phyloP scores from a whole-genome alignment of 2,888 invertebrate genomes.

The Saturnia japonica region DNA sequence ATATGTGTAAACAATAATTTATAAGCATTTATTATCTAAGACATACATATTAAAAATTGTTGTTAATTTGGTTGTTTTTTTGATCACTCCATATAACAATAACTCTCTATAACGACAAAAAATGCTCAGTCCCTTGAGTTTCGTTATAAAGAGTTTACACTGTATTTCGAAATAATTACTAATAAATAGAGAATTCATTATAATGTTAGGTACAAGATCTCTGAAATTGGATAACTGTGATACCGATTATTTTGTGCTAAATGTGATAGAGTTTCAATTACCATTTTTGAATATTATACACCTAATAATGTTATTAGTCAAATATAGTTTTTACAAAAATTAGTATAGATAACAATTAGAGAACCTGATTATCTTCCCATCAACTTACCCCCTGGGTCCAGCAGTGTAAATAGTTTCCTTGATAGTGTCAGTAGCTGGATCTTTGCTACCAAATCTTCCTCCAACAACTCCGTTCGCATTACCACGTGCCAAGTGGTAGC shows the following conservation, averaged over 20 bases:
- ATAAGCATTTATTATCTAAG: too few relatives aligned
- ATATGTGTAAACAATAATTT: too few relatives aligned
- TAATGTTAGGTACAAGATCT: too few relatives aligned
- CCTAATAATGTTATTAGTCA: neutral
- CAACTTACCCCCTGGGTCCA: slow-evolving; percentile 86
- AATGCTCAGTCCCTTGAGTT: too few relatives aligned
- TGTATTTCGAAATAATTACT: neutral
- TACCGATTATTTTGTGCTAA: too few relatives aligned
- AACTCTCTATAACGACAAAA: too few relatives aligned
- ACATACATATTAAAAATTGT: too few relatives aligned
- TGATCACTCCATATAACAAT: too few relatives aligned
- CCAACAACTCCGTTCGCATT: slow-evolving; percentile 85
- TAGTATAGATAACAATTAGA: neutral
- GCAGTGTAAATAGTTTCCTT: slow-evolving; percentile 89
- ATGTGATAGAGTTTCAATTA: neutral
- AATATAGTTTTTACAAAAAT: neutral
- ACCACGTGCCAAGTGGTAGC: slow-evolving; percentile 86
- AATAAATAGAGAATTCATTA: too few relatives aligned
- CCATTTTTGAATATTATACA: neutral
- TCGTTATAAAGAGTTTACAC: too few relatives aligned
- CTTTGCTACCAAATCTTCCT: slow-evolving; percentile 87
- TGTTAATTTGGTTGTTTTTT: too few relatives aligned
- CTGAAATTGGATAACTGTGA: too few relatives aligned
- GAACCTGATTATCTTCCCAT: neutral
- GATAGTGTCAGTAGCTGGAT: slow-evolving; percentile 86